Evolutionary conservation across 2,113 vertebrate species (phyloP), one percentile per base, ranked within the genome.

Genomic region (Urocolius indicus): DNA sequence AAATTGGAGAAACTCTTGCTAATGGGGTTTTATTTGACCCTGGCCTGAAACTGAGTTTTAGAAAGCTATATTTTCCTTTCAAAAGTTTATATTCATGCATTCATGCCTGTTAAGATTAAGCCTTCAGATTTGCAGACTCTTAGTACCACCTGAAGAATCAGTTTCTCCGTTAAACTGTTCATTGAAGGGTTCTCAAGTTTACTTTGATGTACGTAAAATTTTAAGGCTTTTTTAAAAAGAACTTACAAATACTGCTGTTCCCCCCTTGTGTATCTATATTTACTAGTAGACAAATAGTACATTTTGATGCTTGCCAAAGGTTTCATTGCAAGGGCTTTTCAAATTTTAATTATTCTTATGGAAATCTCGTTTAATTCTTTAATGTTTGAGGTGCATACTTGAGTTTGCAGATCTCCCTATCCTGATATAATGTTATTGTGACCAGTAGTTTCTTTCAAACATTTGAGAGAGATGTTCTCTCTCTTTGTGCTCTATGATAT

Each of bases 311-410:
- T 88, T 52, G 41, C 46, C 78, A 72, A 86, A 71, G 10, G 21
- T 66, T 92, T 87, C 10, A 27, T 76, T 93, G 78, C 71, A 90
- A 78, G 34, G 24, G 13, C 65, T 86, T 52, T 77, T 68, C 19
- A 74, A 29, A 67, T 80, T 94, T 87, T 94, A 66, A 67, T 91
- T 91, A 63, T 90, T 17, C 38, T 72, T 58, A n/a, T 69, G 82
- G 38, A 84, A 88, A 63, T 90, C 34, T 83, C 48, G 18, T 86
- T 84, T 81, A 48, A 43, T 49, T 86, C 46, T 87, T 36, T 85
- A 67, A 62, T 72, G 66, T 68, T 63, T 59, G 46, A 94, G 38
- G 74, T 71, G 63, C 21, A 32, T 80, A 66, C n/a, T 85, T 11
- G 9, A 58, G 24, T 79, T 82, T 66, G 26, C 15, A 52, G 4